These are phyloP conservation scores for Mystacides longicornis DNA, from an alignment of 2,888 invertebrate species.

Conservation along the genomic window DNA sequence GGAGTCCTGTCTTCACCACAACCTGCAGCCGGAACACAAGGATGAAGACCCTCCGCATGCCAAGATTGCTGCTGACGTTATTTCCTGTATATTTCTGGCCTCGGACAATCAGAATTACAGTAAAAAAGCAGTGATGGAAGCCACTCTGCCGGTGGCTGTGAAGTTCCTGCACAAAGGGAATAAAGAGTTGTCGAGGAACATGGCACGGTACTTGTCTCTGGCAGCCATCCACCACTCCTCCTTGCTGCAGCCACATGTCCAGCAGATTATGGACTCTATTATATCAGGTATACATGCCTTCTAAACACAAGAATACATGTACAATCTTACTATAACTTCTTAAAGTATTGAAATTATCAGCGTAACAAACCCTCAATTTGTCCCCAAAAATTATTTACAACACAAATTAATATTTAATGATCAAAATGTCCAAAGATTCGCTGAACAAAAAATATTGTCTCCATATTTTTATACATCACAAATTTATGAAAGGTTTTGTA, in stretches of 20 bases:
- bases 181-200: conserved; percentile 79
- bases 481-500: too few species aligned
- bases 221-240: conserved; percentile 88
- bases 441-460: too few species aligned
- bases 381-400: too few species aligned
- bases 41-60: conserved; percentile 93
- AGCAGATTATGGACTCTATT: conserved; percentile 85
- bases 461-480: too few species aligned
- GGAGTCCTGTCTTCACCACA: conserved; percentile 83
- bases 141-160: conserved; percentile 83
- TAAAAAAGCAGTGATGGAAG: conserved; percentile 64
- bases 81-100: conserved; percentile 84
- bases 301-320: too few species aligned
- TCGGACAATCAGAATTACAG: conserved; percentile 52
- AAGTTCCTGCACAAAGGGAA: conserved; percentile 88
- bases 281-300: conserved; percentile 64
- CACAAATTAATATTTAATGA: not conserved
- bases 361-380: not conserved
- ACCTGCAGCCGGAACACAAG: conserved; percentile 65
- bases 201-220: conserved; percentile 85
- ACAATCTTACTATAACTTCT: too few species aligned
- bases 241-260: conserved; percentile 77
- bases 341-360: not conserved
- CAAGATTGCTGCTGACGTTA: conserved; percentile 91
- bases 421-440: too few species aligned